Evolutionary conservation across 2,797 vertebrate genomes (phyloP), one percentile per base, ranked within the genome.

Genomic region (Karalla daura): DNA sequence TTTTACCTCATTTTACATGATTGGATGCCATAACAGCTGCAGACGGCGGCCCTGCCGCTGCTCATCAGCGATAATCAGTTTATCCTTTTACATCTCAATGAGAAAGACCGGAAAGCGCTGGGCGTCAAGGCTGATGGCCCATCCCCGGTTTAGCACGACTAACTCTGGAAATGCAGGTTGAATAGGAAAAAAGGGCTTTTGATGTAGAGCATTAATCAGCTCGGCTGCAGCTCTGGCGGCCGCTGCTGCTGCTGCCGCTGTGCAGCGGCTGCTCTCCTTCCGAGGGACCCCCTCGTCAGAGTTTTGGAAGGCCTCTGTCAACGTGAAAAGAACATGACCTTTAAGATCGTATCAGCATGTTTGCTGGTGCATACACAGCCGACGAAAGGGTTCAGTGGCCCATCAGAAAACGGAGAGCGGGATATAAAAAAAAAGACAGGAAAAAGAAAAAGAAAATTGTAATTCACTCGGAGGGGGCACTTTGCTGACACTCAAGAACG

Each of bases 241-340:
- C 51, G 1, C 70, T 13, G 50, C 54, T 40, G 74, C 69, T 46
- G 74, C 72, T 59, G 66, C 80, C 66, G 88, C 77, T 89, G 92
- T 75, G 70, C 58, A 78, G 78, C 86, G 82, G 89, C 84, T n/a
- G 89, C 88, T 92, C 93, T 95, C 94, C 94, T 95, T 94, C 82
- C 91, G 93, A 96, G 95, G 95, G 95, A 95, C 94, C 92, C 90
- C 79, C 95, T 95, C 95, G 90, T 98, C 96, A 97, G 95, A 95
- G 95, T 96, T 98, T 96, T 94, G 94, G 96, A 98, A 95, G 95
- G 96, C 93, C 93, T 94, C 95, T 98, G 97, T 99, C 97, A 98
- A 94, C 94, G 93, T 98, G 96, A 97, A 98, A 98, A 98, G 96
- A 97, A 98, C 97, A 97, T 96, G 96, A 98, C 97, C 97, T 98